These are phyloP conservation scores for Uropetala carovei DNA, from an alignment of 2,888 invertebrate species.

Conservation along the genomic window DNA sequence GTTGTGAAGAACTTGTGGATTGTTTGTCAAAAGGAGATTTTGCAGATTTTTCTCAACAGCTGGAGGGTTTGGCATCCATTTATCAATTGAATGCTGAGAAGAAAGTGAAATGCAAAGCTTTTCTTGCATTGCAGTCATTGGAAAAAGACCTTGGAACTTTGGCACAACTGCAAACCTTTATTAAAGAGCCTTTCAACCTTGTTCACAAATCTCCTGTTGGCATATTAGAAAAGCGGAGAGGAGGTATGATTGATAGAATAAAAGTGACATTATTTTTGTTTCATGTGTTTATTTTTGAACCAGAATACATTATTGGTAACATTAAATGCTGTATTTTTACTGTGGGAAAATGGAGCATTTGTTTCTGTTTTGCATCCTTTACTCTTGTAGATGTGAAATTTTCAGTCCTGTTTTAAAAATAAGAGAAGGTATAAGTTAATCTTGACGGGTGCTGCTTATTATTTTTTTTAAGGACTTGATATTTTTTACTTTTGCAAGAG, in stretches of 20 bases:
- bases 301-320: too few species aligned
- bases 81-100: conserved; percentile 97
- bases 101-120: conserved; percentile 95
- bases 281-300: too few species aligned
- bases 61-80: conserved; percentile 93
- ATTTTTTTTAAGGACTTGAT: too few species aligned
- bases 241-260: conserved; percentile 78
- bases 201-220: conserved; percentile 95
- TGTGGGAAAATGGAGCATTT: not conserved
- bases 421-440: too few species aligned
- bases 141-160: conserved; percentile 92
- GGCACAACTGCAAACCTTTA: conserved; percentile 86
- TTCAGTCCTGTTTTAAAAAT: too few species aligned
- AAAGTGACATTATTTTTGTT: not conserved
- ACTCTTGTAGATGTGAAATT: not conserved
- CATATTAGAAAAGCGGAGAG: conserved; percentile 87
- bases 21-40: conserved; percentile 92
- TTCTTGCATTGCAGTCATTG: conserved; percentile 92
- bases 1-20: conserved; percentile 91
- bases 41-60: conserved; percentile 92
- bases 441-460: too few species aligned
- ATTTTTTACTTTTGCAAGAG: too few species aligned
- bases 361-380: not conserved
- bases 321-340: not conserved
- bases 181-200: conserved; percentile 84